A percentile compares a stretch with the other conserved stretches of the same genome.
Evolutionary conservation across 2,888 invertebrate genomes (phyloP).

Genomic region (Pycnomerus fuliginosus): DNA sequence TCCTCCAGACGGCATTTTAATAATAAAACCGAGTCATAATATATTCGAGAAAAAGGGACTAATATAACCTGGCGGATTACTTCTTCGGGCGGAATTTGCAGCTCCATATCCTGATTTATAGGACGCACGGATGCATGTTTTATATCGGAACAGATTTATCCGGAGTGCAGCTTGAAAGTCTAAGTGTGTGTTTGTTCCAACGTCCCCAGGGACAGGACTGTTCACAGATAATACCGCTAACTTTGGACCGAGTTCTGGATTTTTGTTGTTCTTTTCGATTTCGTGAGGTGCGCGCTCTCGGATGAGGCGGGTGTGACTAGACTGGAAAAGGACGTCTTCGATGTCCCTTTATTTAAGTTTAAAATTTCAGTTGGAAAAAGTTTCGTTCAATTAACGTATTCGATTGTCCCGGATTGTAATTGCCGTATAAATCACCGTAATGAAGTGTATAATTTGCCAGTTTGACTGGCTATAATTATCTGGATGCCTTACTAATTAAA

Average conservation of each 20-base stretch:
- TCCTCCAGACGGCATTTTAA: too few species aligned
- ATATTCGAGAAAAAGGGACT: too few species aligned
- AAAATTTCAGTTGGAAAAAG: too few species aligned
- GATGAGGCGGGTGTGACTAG: conserved; percentile 42
- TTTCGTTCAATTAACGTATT: too few species aligned
- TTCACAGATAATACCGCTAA: conserved; percentile 46
- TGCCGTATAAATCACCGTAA: too few species aligned
- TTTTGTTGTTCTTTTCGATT: conserved; percentile 49
- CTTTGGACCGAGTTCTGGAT: conserved; percentile 43
- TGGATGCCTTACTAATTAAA: too few species aligned
- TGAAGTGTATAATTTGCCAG: too few species aligned
- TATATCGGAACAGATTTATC: conserved; percentile 36
- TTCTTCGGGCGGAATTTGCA: conserved; percentile 13
- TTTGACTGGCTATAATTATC: too few species aligned
- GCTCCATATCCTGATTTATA: conserved; percentile 27
- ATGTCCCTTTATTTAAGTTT: conserved; percentile 31
- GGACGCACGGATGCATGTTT: conserved; percentile 32
- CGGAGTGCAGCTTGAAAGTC: conserved; percentile 41
- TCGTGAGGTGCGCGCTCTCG: conserved; percentile 41
- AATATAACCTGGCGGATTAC: too few species aligned
- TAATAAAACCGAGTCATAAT: too few species aligned
- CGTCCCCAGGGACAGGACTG: conserved; percentile 40
- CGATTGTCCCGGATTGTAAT: too few species aligned
- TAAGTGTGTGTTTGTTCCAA: conserved; percentile 38
- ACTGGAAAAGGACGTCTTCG: too few species aligned